Conservation (phyloP, 2,797 vertebrate genomes). For the Hyperoplus lanceolatus region DNA sequence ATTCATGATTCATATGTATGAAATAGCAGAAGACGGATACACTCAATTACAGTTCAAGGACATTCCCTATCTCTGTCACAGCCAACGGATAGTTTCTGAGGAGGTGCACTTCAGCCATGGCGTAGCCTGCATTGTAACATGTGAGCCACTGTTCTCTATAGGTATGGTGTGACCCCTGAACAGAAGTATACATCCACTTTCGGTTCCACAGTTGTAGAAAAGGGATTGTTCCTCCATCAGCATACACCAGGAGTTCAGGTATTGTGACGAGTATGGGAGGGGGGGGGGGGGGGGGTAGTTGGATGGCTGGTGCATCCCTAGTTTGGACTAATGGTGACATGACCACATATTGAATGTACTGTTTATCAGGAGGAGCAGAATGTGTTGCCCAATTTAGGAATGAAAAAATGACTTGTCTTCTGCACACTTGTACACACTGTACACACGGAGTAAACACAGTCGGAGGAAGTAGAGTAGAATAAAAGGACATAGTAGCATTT, state of each 20-base stretch:
- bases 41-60: too few relatives aligned
- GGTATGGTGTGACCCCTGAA: not conserved
- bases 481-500: not conserved
- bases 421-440: not conserved
- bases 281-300: too few relatives aligned
- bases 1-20: too few relatives aligned
- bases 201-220: not conserved
- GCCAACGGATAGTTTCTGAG: too few relatives aligned
- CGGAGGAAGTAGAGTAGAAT: not conserved
- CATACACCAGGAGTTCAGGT: not conserved
- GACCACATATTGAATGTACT: not conserved
- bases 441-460: slow-evolving; percentile 7
- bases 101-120: too few relatives aligned
- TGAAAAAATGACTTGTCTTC: not conserved
- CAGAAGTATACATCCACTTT: not conserved
- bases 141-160: not conserved
- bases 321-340: not conserved
- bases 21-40: too few relatives aligned
- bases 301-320: not conserved
- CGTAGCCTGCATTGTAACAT: too few relatives aligned
- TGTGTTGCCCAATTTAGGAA: not conserved
- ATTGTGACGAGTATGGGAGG: not conserved
- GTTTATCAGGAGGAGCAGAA: not conserved
- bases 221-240: not conserved
- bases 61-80: too few relatives aligned